phyloP scores from a whole-genome alignment of 1,140 invertebrate genomes.

The Stenopsyche tienmushanensis region DNA sequence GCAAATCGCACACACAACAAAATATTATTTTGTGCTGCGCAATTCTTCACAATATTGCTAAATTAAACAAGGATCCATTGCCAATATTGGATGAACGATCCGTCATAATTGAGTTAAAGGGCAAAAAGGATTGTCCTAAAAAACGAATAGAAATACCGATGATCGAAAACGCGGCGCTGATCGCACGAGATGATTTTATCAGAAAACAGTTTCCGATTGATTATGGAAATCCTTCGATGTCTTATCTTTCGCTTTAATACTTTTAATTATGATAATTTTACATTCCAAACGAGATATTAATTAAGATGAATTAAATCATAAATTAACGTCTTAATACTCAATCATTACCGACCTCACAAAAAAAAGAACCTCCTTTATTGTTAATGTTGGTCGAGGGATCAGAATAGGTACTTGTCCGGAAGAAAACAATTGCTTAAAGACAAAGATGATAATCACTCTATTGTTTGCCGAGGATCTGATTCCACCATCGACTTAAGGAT shows the following conservation, averaged over 20 bases:
- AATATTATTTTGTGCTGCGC: slow-evolving; percentile 37
- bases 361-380: too few species aligned
- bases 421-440: too few species aligned
- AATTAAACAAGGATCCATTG: slow-evolving; percentile 36
- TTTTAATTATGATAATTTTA: not conserved
- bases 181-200: slow-evolving; percentile 38
- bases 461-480: too few species aligned
- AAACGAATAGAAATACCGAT: slow-evolving; percentile 33
- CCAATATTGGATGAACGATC: slow-evolving; percentile 26
- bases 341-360: too few species aligned
- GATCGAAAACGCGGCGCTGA: slow-evolving; percentile 30
- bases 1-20: slow-evolving; percentile 36
- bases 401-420: too few species aligned
- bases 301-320: not conserved
- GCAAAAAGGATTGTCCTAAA: slow-evolving; percentile 33
- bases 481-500: too few species aligned
- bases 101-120: slow-evolving; percentile 30
- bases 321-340: not conserved
- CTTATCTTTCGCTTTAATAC: slow-evolving; percentile 34
- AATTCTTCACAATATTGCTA: slow-evolving; percentile 38
- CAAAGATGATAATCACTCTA: too few species aligned
- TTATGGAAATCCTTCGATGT: slow-evolving; percentile 31
- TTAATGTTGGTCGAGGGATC: too few species aligned
- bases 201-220: slow-evolving; percentile 36
- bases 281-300: too few species aligned